A percentile compares a stretch with the other conserved stretches of the same genome.
Evolutionary conservation across 1,140 invertebrate genomes (phyloP).

Genomic region (Thalassaphorura encarpata): DNA sequence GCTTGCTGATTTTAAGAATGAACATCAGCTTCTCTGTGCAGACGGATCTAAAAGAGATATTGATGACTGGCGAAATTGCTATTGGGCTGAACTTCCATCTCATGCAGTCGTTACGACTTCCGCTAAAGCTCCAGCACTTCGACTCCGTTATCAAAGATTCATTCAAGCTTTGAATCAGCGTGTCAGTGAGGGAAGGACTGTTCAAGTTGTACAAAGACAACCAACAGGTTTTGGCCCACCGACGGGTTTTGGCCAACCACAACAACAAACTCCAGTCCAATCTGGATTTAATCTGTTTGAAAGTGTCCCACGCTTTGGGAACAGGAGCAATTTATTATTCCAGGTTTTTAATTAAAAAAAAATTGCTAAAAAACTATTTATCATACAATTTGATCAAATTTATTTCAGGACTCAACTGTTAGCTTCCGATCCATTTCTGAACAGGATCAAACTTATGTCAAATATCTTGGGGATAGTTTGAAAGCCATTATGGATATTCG

Average conservation of each 20-base stretch:
- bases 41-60: conserved; percentile 63
- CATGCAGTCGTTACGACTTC: conserved; percentile 80
- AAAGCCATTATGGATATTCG: conserved; percentile 59
- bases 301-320: conserved; percentile 54
- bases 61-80: conserved; percentile 63
- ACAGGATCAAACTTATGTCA: conserved; percentile 49
- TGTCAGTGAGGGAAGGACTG: conserved; percentile 35
- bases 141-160: conserved; percentile 48
- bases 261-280: conserved; percentile 34
- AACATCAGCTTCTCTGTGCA: conserved; percentile 76
- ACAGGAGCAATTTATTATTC: conserved; percentile 55
- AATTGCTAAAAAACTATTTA: not conserved
- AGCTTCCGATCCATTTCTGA: conserved; percentile 50
- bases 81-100: conserved; percentile 76
- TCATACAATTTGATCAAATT: not conserved
- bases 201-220: too few species aligned
- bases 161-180: conserved; percentile 40
- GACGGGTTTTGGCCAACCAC: too few species aligned
- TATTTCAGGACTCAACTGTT: conserved; percentile 54
- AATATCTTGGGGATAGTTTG: conserved; percentile 50
- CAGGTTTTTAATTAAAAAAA: conserved; percentile 42
- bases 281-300: conserved; percentile 47
- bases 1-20: conserved; percentile 26
- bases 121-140: conserved; percentile 50
- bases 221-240: too few species aligned